Conservation (phyloP, 2,888 invertebrate genomes). For the Lycophotia porphyrea region DNA sequence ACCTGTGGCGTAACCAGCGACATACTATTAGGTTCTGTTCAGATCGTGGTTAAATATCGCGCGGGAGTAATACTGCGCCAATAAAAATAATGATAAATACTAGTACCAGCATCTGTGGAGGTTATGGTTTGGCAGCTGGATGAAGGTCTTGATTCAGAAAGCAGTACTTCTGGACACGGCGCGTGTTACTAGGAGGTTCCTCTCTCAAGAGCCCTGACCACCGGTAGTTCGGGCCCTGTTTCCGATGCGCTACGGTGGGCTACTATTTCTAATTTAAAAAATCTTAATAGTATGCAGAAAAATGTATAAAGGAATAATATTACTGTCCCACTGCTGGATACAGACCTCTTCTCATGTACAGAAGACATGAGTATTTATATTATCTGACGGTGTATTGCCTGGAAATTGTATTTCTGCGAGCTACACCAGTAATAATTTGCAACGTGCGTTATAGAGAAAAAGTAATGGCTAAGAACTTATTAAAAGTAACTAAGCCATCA, state of each 20-base stretch:
- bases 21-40: conserved; percentile 19
- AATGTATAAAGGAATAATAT: too few relatives aligned
- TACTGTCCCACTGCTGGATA: background rate
- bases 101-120: too few relatives aligned
- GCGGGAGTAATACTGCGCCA: background rate
- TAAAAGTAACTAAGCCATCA: too few relatives aligned
- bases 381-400: background rate
- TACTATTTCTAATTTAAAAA: too few relatives aligned
- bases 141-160: too few relatives aligned
- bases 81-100: background rate
- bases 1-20: conserved; percentile 42
- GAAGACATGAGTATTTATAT: background rate
- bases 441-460: background rate
- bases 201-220: too few relatives aligned
- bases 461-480: background rate
- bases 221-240: too few relatives aligned
- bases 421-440: background rate
- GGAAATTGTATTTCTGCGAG: background rate
- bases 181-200: too few relatives aligned
- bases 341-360: background rate
- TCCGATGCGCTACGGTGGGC: too few relatives aligned
- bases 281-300: too few relatives aligned
- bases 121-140: too few relatives aligned
- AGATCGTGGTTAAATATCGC: background rate
- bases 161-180: too few relatives aligned